A percentile compares a stretch with the other conserved stretches of the same genome.
Conservation (phyloP, 2,888 invertebrate genomes). For the Melitaea athalia region DNA sequence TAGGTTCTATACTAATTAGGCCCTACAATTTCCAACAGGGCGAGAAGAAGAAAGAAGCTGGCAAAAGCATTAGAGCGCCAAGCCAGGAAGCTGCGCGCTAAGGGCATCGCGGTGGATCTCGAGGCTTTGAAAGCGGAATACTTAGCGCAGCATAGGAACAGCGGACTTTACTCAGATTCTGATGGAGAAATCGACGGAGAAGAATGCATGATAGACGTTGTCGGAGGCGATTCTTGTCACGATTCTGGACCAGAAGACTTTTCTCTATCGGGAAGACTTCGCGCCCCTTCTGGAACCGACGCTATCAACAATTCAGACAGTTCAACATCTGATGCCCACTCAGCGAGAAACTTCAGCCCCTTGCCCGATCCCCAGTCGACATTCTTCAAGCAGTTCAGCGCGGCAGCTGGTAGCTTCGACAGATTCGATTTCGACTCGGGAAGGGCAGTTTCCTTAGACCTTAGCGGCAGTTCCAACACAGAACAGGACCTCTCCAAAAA, state of each 20-base stretch:
- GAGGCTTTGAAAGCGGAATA: conserved; percentile 93
- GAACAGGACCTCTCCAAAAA: conserved; percentile 79
- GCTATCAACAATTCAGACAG: conserved; percentile 83
- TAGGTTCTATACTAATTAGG: conserved; percentile 79
- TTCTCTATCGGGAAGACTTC: conserved; percentile 81
- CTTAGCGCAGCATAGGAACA: conserved; percentile 88
- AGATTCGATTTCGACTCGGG: conserved; percentile 79
- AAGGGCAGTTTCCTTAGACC: conserved; percentile 77
- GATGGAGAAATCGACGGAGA: conserved; percentile 84
- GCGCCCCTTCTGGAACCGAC: conserved; percentile 82
- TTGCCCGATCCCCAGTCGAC: conserved; percentile 74
- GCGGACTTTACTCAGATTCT: conserved; percentile 83
- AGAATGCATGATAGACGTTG: conserved; percentile 91
- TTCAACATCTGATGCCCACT: conserved; percentile 75
- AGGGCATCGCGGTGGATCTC: conserved; percentile 94
- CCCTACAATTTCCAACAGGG: conserved; percentile 83
- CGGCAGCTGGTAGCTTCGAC: conserved; percentile 66
- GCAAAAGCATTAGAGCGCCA: conserved; percentile 95
- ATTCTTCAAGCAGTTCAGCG: conserved; percentile 73
- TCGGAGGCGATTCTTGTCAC: conserved; percentile 90
- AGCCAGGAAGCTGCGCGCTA: conserved; percentile 94
- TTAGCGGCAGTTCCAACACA: conserved; percentile 69
- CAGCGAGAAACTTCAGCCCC: conserved; percentile 74
- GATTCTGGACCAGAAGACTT: conserved; percentile 85
- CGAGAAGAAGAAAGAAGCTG: conserved; percentile 94